A percentile compares a stretch with the other conserved stretches of the same genome.
These are phyloP conservation scores for Diarsia rubi DNA, from an alignment of 2,888 invertebrate species.

Conservation along the genomic window DNA sequence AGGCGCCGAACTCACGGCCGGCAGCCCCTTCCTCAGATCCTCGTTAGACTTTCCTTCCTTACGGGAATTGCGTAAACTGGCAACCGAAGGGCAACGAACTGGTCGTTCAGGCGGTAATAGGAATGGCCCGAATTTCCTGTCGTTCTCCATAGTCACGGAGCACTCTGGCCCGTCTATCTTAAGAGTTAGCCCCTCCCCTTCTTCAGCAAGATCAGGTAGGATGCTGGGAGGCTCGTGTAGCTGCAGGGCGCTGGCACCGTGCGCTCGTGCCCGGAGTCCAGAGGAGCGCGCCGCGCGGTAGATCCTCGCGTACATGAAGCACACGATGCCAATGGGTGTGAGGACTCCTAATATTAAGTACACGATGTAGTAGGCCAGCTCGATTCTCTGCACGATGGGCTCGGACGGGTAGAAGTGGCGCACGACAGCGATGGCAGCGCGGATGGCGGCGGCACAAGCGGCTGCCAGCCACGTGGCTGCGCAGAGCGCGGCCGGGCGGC, in stretches of 20 bases:
- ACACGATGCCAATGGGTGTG: conserved; percentile 91
- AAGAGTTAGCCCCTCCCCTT: conserved; percentile 86
- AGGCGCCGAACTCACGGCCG: conserved; percentile 90
- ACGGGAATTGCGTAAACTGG: conserved; percentile 84
- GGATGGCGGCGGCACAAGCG: conserved; percentile 80
- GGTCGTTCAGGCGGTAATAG: conserved; percentile 86
- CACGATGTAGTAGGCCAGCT: conserved; percentile 82
- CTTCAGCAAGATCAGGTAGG: conserved; percentile 84
- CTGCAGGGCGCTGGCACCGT: conserved; percentile 89
- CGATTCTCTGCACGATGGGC: conserved; percentile 78
- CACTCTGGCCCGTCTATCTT: conserved; percentile 84
- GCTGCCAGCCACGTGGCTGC: conserved; percentile 90
- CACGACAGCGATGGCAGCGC: conserved; percentile 80
- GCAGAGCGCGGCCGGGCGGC: conserved; percentile 86
- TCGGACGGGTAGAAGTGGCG: conserved; percentile 80
- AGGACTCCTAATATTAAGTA: conserved; percentile 83
- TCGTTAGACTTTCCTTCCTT: conserved; percentile 85
- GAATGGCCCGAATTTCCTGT: conserved; percentile 86
- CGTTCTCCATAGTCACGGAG: conserved; percentile 72
- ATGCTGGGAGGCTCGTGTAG: conserved; percentile 86
- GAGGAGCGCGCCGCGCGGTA: conserved; percentile 95
- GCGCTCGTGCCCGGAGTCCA: conserved; percentile 87
- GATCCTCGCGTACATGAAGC: conserved; percentile 94
- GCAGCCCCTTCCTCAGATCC: conserved; percentile 83
- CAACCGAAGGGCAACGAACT: conserved; percentile 86